Evolutionary conservation across 2,113 vertebrate species (phyloP).

Genomic region (Calypte anna): DNA sequence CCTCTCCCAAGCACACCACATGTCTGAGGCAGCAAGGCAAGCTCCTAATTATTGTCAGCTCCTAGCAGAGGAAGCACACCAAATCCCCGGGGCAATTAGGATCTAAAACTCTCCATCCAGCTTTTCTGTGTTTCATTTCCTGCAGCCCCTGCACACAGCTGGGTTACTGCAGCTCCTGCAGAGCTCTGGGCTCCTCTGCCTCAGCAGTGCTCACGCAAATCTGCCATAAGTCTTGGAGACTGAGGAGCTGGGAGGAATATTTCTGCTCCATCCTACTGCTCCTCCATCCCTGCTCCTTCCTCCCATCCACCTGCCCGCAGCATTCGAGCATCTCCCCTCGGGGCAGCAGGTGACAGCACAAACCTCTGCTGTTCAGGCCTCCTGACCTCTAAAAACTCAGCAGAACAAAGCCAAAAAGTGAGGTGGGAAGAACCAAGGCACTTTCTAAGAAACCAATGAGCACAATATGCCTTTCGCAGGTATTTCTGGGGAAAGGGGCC

Average conservation of each 20-base stretch:
- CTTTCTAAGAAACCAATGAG: neutral
- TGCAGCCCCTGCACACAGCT: slow-evolving; percentile 15
- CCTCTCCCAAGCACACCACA: neutral
- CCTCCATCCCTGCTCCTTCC: neutral
- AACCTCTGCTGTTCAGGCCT: neutral
- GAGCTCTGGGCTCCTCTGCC: neutral
- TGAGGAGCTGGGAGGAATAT: neutral
- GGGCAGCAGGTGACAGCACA: neutral
- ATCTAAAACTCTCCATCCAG: slow-evolving; percentile 15
- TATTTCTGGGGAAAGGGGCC: neutral
- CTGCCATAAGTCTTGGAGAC: neutral
- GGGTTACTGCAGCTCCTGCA: neutral
- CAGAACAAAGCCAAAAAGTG: rapidly evolving
- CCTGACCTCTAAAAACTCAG: neutral
- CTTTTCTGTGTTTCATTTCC: slow-evolving; percentile 44
- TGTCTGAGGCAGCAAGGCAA: neutral
- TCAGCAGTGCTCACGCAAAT: neutral
- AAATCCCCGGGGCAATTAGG: neutral
- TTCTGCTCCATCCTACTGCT: neutral
- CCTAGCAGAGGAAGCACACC: slow-evolving; percentile 25
- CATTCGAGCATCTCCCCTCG: neutral
- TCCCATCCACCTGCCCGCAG: rapidly evolving
- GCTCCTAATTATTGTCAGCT: neutral
- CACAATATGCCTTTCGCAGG: rapidly evolving
- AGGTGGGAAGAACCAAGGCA: rapidly evolving